phyloP scores from a whole-genome alignment of 2,797 vertebrate species.

The Xiphophorus birchmanni region DNA sequence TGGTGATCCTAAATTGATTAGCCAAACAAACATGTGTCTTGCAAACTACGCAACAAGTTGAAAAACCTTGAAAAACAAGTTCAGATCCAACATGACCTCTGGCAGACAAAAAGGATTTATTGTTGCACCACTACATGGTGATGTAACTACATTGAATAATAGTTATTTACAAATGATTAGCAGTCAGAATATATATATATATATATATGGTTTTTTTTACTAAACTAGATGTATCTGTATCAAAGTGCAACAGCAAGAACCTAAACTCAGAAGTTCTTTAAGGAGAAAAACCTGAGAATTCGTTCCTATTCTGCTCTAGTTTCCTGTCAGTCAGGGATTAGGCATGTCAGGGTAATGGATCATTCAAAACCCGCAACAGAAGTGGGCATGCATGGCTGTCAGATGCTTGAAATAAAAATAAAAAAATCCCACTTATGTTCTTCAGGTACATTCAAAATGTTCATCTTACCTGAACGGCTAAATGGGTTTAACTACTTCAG shows the following conservation, averaged over 20 bases:
- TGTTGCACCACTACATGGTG: neutral
- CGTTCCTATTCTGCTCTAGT: neutral
- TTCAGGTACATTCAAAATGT: conserved; percentile 2
- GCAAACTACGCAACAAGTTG: conserved; percentile 26
- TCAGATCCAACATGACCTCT: conserved; percentile 25
- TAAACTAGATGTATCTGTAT: neutral
- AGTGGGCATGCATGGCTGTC: neutral
- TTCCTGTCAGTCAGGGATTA: neutral
- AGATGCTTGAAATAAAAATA: neutral
- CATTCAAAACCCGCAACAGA: neutral
- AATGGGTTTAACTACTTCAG: conserved; percentile 9
- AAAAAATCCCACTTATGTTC: neutral
- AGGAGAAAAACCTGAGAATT: neutral
- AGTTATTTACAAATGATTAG: neutral
- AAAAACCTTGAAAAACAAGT: conserved; percentile 8
- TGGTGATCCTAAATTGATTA: neutral
- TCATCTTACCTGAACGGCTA: conserved; percentile 3
- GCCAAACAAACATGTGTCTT: conserved; percentile 25
- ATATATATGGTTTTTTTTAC: neutral
- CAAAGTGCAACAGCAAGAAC: neutral
- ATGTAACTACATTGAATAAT: neutral
- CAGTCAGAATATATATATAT: neutral
- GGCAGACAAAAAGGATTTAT: neutral
- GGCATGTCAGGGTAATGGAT: neutral
- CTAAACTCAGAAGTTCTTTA: neutral